Conservation (phyloP, 2,888 invertebrate species). For the Conops quadrifasciatus region DNA sequence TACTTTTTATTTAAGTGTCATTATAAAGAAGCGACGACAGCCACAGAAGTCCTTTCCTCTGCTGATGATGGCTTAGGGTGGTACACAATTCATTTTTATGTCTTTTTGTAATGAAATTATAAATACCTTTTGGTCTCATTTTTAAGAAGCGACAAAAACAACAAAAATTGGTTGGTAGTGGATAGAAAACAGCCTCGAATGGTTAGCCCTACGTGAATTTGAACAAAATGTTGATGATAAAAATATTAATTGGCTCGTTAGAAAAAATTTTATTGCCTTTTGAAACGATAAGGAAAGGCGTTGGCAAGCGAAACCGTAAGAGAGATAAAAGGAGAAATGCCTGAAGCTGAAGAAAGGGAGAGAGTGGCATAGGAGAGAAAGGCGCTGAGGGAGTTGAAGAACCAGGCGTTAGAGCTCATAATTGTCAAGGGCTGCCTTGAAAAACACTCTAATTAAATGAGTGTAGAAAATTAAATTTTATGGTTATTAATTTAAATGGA, state of each 20-base stretch:
- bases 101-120: constrained; percentile 17
- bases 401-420: no score
- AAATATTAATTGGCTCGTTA: constrained; percentile 34
- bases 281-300: constrained; percentile 14
- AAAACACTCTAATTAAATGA: constrained; percentile 25
- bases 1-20: constrained; percentile 12
- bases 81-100: constrained; percentile 8
- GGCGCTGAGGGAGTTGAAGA: no score
- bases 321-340: not conserved
- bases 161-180: not conserved
- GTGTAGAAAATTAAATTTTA: constrained; percentile 22
- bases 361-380: no score
- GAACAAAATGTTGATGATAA: constrained; percentile 1
- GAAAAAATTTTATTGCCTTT: constrained; percentile 22
- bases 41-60: not conserved
- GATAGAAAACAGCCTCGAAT: not conserved
- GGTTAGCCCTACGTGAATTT: no score
- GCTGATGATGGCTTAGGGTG: not conserved
- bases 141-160: not conserved
- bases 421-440: not conserved
- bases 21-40: constrained; percentile 4
- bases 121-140: constrained; percentile 10
- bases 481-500: constrained; percentile 23
- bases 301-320: not conserved
- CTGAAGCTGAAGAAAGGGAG: not conserved